Conservation (phyloP, 1,140 invertebrate species). For the Diorhabda elongata region DNA sequence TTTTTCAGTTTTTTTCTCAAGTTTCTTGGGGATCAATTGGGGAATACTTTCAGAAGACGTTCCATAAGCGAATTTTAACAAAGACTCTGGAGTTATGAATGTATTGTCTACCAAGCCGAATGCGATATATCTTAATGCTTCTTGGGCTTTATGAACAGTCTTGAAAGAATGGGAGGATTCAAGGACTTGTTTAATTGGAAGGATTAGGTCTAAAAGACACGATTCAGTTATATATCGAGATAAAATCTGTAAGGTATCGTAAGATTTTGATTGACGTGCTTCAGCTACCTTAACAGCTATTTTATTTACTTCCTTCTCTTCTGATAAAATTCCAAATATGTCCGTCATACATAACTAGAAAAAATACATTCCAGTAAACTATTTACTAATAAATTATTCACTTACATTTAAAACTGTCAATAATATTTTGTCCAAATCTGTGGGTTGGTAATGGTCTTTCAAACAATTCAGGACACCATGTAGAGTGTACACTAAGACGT, state of each 20-base stretch:
- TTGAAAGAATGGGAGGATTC: conserved; percentile 74
- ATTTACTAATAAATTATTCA: conserved; percentile 13
- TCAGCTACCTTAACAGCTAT: conserved; percentile 76
- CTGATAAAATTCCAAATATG: conserved; percentile 79
- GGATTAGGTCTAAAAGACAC: conserved; percentile 69
- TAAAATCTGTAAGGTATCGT: conserved; percentile 77
- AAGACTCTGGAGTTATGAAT: conserved; percentile 64
- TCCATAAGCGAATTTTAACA: conserved; percentile 79
- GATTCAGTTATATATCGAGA: conserved; percentile 74
- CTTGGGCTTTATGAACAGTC: conserved; percentile 72
- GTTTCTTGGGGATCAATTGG: conserved; percentile 55
- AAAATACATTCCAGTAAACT: not conserved
- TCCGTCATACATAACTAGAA: conserved; percentile 74
- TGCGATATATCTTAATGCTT: conserved; percentile 73
- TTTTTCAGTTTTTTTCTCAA: conserved; percentile 52
- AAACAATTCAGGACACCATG: conserved; percentile 76
- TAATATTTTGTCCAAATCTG: conserved; percentile 75
- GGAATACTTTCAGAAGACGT: conserved; percentile 75
- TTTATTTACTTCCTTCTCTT: conserved; percentile 88
- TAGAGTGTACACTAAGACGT: conserved; percentile 86
- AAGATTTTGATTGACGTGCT: conserved; percentile 82
- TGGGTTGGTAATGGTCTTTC: conserved; percentile 59
- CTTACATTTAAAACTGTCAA: conserved; percentile 73
- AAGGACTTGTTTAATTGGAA: conserved; percentile 80
- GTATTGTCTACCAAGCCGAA: conserved; percentile 77